These are phyloP conservation scores for Nycticorax nycticorax DNA, from an alignment of 2,113 vertebrate genomes.

Conservation along the genomic window DNA sequence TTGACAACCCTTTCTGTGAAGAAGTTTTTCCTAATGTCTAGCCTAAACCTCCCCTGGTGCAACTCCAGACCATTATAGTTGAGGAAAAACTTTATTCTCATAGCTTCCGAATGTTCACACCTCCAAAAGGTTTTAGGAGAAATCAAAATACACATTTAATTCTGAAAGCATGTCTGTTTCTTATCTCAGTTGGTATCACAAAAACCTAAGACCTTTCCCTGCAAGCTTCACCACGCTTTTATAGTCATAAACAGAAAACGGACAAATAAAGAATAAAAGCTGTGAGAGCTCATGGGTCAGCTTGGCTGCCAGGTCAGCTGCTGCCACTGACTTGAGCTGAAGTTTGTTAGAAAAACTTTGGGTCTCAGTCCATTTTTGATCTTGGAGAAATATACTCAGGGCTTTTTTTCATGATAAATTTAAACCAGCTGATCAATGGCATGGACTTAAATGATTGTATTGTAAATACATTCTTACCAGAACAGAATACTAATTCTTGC, in stretches of 20 bases:
- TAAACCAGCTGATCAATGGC: not conserved
- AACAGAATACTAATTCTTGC: not conserved
- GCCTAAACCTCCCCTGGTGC: too few relatives aligned
- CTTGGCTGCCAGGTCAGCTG: not conserved
- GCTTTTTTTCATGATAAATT: not conserved
- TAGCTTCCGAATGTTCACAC: not conserved
- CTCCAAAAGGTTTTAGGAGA: not conserved
- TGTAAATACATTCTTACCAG: not conserved
- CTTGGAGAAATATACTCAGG: not conserved
- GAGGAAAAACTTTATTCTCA: not conserved
- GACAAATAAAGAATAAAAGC: not conserved
- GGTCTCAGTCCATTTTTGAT: not conserved
- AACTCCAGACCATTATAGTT: not conserved
- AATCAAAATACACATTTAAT: not conserved
- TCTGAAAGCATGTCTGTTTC: not conserved
- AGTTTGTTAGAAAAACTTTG: not conserved
- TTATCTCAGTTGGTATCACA: not conserved
- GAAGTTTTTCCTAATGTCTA: too few relatives aligned
- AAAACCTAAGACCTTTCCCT: accelerated
- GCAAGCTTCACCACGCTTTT: not conserved
- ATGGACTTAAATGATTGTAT: not conserved
- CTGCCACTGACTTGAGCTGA: not conserved
- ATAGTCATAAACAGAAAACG: not conserved
- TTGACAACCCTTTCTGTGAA: too few relatives aligned
- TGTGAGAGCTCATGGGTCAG: not conserved